Conservation (phyloP, 2,797 vertebrate species). For the Scarus forsteni region DNA sequence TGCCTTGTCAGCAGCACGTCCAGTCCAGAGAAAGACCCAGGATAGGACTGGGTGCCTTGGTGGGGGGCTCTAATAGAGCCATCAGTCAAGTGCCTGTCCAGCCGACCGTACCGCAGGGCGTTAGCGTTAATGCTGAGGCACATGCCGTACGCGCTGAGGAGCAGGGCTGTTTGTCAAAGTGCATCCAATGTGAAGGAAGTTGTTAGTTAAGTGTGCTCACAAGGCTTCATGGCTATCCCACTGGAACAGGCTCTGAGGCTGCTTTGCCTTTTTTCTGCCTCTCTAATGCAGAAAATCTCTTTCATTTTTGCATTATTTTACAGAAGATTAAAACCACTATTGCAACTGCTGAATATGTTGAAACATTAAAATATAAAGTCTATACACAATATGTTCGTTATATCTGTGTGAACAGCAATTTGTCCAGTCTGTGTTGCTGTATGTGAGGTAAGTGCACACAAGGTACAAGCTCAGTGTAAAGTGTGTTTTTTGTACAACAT, state of each 20-base stretch:
- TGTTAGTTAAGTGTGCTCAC: constrained; percentile 82
- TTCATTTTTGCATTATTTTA: not conserved
- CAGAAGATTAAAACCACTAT: not conserved
- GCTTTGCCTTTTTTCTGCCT: constrained; percentile 22
- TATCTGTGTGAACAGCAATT: no score
- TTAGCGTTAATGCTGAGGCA: constrained; percentile 82
- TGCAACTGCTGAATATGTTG: not conserved
- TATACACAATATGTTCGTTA: no score
- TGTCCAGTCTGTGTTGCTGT: no score
- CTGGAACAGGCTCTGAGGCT: constrained; percentile 56
- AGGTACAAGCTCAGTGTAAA: no score
- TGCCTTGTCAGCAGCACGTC: constrained; percentile 92
- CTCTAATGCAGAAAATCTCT: not conserved
- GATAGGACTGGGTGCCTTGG: constrained; percentile 89
- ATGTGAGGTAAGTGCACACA: no score
- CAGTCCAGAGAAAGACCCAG: constrained; percentile 84
- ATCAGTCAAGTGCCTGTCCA: constrained; percentile 92
- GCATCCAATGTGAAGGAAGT: constrained; percentile 83
- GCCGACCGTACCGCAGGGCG: constrained; percentile 80
- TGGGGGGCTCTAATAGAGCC: constrained; percentile 90
- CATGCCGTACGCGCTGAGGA: constrained; percentile 79
- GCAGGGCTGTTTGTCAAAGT: constrained; percentile 85
- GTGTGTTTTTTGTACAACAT: no score
- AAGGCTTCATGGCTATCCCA: constrained; percentile 54
- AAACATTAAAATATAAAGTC: not conserved